Evolutionary conservation across 1,140 invertebrate species (phyloP).

Genomic region (Theocolax elegans): DNA sequence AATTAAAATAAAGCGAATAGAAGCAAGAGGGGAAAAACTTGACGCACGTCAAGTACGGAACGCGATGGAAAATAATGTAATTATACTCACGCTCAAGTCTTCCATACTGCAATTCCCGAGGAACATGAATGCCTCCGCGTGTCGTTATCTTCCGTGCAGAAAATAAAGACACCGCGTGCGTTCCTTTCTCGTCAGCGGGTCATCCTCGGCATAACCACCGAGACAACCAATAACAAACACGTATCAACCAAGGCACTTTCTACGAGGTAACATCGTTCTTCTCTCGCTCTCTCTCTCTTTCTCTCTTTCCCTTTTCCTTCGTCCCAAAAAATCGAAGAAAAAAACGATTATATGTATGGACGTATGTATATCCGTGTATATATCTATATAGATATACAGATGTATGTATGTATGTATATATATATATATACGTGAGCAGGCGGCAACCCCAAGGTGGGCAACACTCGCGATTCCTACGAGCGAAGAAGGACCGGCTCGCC

Average conservation of each 20-base stretch:
- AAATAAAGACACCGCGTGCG: slow-evolving; percentile 29
- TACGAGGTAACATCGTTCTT: too few relatives aligned
- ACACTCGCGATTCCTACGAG: background rate
- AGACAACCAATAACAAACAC: too few relatives aligned
- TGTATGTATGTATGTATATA: too few relatives aligned
- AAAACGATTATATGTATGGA: background rate
- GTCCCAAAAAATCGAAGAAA: background rate
- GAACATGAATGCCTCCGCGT: slow-evolving; percentile 50
- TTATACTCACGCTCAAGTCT: slow-evolving; percentile 63
- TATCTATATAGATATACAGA: too few relatives aligned
- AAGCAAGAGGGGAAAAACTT: too few relatives aligned
- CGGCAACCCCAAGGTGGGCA: background rate
- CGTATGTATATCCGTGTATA: background rate
- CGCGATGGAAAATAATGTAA: background rate
- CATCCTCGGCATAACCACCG: too few relatives aligned
- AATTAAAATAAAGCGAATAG: too few relatives aligned
- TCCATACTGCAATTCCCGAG: slow-evolving; percentile 56
- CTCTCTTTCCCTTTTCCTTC: background rate
- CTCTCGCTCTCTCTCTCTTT: background rate
- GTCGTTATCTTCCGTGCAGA: slow-evolving; percentile 31
- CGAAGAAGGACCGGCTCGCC: slow-evolving; percentile 19
- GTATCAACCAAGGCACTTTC: too few relatives aligned
- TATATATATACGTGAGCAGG: background rate
- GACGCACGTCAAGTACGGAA: too few relatives aligned
- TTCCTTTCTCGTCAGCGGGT: background rate